These are phyloP conservation scores for Brachynemurus nebulosus DNA, from an alignment of 2,888 invertebrate genomes.

Conservation along the genomic window DNA sequence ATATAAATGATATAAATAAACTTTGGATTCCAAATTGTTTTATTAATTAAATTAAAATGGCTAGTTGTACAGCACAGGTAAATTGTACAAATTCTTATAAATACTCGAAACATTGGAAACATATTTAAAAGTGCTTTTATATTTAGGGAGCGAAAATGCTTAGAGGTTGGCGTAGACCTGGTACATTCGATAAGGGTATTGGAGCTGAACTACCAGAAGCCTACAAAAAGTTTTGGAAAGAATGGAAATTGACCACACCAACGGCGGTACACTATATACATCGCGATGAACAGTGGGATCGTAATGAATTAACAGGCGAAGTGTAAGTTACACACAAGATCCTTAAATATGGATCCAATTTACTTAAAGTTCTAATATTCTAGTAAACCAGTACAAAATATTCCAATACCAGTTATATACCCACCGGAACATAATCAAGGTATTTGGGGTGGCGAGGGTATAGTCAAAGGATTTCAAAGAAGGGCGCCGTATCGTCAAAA, in stretches of 20 bases:
- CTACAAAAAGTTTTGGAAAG: constrained; percentile 74
- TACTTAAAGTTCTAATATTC: constrained; percentile 12
- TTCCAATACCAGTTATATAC: constrained; percentile 58
- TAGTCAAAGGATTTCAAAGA: constrained; percentile 76
- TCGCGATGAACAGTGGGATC: constrained; percentile 56
- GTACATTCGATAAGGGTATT: constrained; percentile 48
- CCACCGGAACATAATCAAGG: constrained; percentile 71
- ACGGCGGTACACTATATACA: constrained; percentile 55
- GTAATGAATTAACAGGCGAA: constrained; percentile 58
- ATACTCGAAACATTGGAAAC: background rate
- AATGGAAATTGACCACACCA: constrained; percentile 59
- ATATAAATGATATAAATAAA: too few relatives aligned
- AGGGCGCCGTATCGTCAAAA: constrained; percentile 43
- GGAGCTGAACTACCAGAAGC: constrained; percentile 59
- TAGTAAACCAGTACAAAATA: constrained; percentile 56
- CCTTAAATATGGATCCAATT: too few relatives aligned
- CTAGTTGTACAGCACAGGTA: constrained; percentile 29
- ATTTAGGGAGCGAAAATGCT: constrained; percentile 11
- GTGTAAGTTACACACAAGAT: too few relatives aligned
- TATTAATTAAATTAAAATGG: constrained; percentile 22
- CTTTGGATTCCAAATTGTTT: too few relatives aligned
- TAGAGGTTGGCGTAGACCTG: constrained; percentile 33
- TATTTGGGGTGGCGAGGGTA: constrained; percentile 93
- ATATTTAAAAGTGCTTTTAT: background rate
- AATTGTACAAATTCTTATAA: constrained; percentile 10